phyloP scores from a whole-genome alignment of 2,888 invertebrate genomes.

The Cetonia aurata region DNA sequence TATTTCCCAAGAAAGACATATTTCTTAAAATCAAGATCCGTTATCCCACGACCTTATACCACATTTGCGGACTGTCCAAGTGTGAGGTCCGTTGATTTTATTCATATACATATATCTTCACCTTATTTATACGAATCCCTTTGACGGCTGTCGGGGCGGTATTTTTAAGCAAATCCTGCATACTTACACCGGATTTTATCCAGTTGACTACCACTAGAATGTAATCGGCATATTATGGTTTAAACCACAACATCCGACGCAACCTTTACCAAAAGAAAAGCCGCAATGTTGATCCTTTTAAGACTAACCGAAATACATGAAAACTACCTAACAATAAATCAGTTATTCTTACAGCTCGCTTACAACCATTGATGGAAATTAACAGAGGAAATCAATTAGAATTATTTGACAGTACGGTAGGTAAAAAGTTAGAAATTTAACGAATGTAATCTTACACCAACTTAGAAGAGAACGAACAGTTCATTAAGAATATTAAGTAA shows the following conservation, averaged over 20 bases:
- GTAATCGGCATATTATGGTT: constrained; percentile 11
- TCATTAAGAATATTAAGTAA: too few species aligned
- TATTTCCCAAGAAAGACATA: constrained; percentile 28
- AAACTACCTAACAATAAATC: background rate
- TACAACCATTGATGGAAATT: too few species aligned
- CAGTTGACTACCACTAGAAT: background rate
- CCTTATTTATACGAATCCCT: constrained; percentile 49
- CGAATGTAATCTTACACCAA: too few species aligned
- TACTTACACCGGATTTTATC: constrained; percentile 2
- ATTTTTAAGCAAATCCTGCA: constrained; percentile 45
- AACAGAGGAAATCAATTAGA: too few species aligned
- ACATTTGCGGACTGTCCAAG: constrained; percentile 49
- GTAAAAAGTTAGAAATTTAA: too few species aligned
- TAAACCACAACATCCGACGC: constrained; percentile 15
- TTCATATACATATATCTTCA: constrained; percentile 25
- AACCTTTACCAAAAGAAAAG: background rate
- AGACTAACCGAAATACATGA: background rate
- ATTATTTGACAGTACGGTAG: too few species aligned
- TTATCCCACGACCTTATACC: constrained; percentile 41
- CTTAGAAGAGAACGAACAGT: too few species aligned
- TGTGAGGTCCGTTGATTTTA: constrained; percentile 52
- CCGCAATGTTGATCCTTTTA: background rate
- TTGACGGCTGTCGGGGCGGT: constrained; percentile 44
- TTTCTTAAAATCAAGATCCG: constrained; percentile 33
- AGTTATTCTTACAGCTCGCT: too few species aligned